Percentiles rank a stretch among this genome's conserved stretches.
Conservation (phyloP, 2,888 invertebrate species). For the Spicauda simplicius region DNA sequence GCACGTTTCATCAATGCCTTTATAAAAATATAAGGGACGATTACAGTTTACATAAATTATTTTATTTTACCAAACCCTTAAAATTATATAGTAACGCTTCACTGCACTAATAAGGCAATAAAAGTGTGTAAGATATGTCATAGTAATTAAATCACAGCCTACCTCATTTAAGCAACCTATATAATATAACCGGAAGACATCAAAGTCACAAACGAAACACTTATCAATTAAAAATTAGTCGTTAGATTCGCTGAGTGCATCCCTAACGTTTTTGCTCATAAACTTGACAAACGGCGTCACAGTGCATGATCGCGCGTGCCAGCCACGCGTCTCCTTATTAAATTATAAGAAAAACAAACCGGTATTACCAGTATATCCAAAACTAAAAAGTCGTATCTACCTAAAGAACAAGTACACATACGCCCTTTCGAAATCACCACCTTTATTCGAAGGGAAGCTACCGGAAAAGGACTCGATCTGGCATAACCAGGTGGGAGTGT, state of each 20-base stretch:
- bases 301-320: constrained; percentile 58
- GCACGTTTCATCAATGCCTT: no score
- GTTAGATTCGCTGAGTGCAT: constrained; percentile 17
- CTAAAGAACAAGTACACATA: background rate
- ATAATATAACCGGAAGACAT: constrained; percentile 15
- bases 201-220: background rate
- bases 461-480: constrained; percentile 29
- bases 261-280: constrained; percentile 23
- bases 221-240: constrained; percentile 23
- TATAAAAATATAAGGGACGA: no score
- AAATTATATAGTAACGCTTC: no score
- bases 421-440: background rate
- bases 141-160: no score
- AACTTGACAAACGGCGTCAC: constrained; percentile 56
- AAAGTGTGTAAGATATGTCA: no score
- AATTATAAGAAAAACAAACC: constrained; percentile 78
- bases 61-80: no score
- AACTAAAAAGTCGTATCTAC: constrained; percentile 11
- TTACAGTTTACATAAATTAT: no score
- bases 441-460: constrained; percentile 21
- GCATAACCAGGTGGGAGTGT: constrained; percentile 35
- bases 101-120: no score
- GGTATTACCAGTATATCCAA: constrained; percentile 43
- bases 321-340: constrained; percentile 75
- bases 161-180: background rate